phyloP scores from a whole-genome alignment of 1,140 invertebrate genomes.

The Pseudomyrmex dendroicus region DNA sequence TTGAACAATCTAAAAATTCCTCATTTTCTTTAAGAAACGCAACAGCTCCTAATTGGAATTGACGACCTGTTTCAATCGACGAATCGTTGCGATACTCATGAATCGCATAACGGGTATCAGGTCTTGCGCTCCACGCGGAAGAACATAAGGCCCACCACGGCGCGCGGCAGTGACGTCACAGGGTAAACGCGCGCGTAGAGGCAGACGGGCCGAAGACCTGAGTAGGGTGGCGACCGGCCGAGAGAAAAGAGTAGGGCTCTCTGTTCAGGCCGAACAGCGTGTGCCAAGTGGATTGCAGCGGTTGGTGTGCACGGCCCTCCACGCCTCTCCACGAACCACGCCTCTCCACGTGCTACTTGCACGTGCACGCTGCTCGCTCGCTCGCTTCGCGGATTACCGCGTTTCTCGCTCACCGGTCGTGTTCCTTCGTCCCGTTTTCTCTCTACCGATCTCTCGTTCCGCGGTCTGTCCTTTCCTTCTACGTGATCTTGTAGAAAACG shows the following conservation, averaged over 20 bases:
- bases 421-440: not conserved
- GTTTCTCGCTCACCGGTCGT: not conserved
- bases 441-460: not conserved
- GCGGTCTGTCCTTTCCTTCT: not conserved
- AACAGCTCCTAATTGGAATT: too few relatives aligned
- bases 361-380: conserved; percentile 73
- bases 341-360: conserved; percentile 80
- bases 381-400: conserved; percentile 29
- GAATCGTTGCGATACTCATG: conserved; percentile 51
- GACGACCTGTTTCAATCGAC: conserved; percentile 19
- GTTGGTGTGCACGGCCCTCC: conserved; percentile 74
- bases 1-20: too few relatives aligned
- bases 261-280: conserved; percentile 69
- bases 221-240: conserved; percentile 66
- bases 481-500: not conserved
- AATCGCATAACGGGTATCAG: conserved; percentile 34
- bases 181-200: conserved; percentile 61
- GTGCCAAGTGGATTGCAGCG: conserved; percentile 80
- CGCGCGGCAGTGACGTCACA: conserved; percentile 51
- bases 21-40: too few relatives aligned
- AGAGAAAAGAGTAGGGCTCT: conserved; percentile 76
- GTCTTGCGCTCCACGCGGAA: conserved; percentile 55
- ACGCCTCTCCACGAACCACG: conserved; percentile 78
- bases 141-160: conserved; percentile 27
- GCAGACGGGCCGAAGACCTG: conserved; percentile 19